Evolutionary conservation across 1,140 invertebrate genomes (phyloP).

Genomic region (Calephelis virginiensis): DNA sequence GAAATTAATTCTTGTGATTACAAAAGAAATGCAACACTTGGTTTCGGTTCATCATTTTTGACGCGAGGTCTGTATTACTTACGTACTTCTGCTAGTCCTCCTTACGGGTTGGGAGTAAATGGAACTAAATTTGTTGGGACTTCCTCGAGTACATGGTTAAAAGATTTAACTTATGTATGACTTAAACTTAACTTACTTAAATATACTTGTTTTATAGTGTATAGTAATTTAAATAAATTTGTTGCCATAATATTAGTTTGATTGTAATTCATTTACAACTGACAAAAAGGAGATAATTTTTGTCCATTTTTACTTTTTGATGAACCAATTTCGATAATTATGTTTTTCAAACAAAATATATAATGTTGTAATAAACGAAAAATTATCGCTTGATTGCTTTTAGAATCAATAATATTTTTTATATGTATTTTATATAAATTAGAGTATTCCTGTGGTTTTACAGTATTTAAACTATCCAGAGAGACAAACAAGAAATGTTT

Average conservation of each 20-base stretch:
- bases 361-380: too few species aligned
- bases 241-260: slow-evolving; percentile 15
- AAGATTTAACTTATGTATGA: background rate
- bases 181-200: background rate
- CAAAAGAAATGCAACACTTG: slow-evolving; percentile 69
- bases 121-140: slow-evolving; percentile 45
- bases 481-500: too few species aligned
- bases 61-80: slow-evolving; percentile 80
- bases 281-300: background rate
- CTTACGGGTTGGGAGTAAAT: slow-evolving; percentile 73
- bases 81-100: slow-evolving; percentile 71
- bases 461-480: too few species aligned
- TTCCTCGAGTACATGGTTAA: slow-evolving; percentile 1
- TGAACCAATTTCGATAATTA: too few species aligned
- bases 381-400: too few species aligned
- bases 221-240: slow-evolving; percentile 1
- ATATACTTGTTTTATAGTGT: too few species aligned
- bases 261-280: background rate
- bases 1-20: slow-evolving; percentile 68
- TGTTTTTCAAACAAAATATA: too few species aligned
- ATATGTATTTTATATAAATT: too few species aligned
- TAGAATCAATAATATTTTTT: too few species aligned
- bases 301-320: background rate
- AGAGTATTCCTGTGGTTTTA: too few species aligned
- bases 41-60: slow-evolving; percentile 71